These are phyloP conservation scores for Lasius fuliginosus DNA, from an alignment of 2,888 invertebrate species.

Conservation along the genomic window DNA sequence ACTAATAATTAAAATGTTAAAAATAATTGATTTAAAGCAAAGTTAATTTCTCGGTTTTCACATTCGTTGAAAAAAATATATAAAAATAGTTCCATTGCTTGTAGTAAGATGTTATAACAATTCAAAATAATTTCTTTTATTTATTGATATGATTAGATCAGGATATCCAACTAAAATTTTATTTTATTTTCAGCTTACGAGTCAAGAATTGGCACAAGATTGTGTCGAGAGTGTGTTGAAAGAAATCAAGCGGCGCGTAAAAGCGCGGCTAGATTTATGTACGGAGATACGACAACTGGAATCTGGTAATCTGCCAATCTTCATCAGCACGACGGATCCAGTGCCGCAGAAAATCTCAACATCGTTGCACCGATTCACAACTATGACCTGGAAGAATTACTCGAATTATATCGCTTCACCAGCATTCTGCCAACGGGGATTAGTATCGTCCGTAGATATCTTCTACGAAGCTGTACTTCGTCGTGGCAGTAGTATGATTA, in stretches of 20 bases:
- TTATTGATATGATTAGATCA: not conserved
- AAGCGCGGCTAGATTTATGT: slow-evolving; percentile 92
- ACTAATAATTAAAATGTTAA: not conserved
- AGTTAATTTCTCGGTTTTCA: not conserved
- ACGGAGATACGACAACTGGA: slow-evolving; percentile 91
- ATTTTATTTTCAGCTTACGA: slow-evolving; percentile 65
- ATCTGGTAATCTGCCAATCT: slow-evolving; percentile 87
- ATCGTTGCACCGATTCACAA: slow-evolving; percentile 81
- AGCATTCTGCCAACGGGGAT: slow-evolving; percentile 86
- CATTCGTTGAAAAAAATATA: not conserved
- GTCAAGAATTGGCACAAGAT: slow-evolving; percentile 87
- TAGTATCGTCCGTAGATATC: slow-evolving; percentile 89
- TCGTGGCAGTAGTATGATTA: slow-evolving; percentile 90
- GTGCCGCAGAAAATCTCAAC: slow-evolving; percentile 90
- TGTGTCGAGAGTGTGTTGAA: slow-evolving; percentile 93
- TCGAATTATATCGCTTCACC: slow-evolving; percentile 73
- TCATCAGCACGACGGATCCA: slow-evolving; percentile 74
- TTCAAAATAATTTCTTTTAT: not conserved
- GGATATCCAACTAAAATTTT: slow-evolving; percentile 1
- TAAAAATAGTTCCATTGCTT: not conserved
- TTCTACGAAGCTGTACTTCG: slow-evolving; percentile 93
- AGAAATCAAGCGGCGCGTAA: slow-evolving; percentile 91
- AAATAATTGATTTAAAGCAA: not conserved
- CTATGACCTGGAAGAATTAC: slow-evolving; percentile 82
- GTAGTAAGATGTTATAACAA: not conserved